Conservation (phyloP, 2,888 invertebrate genomes). For the Arenicola marina region DNA sequence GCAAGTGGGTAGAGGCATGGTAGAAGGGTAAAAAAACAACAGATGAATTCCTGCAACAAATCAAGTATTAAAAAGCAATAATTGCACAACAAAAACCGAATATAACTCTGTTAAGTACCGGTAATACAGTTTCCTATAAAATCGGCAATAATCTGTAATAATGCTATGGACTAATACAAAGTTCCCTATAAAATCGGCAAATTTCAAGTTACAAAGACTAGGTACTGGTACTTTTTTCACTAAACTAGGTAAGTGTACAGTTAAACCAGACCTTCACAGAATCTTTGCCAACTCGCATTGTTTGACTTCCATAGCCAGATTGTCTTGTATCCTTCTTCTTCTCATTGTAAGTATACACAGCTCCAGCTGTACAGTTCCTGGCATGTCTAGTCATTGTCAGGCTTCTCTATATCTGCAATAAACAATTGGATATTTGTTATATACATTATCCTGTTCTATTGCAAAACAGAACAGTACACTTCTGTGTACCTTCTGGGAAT, state of each 20-base stretch:
- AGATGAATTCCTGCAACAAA: conserved; percentile 81
- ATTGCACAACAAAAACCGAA: no score
- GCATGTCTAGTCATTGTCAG: conserved; percentile 77
- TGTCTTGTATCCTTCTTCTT: conserved; percentile 91
- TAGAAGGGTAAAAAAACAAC: conserved; percentile 94
- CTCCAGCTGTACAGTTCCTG: conserved; percentile 96
- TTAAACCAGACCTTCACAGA: conserved; percentile 69
- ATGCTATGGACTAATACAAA: no score
- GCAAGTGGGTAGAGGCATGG: conserved; percentile 91
- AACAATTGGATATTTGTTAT: not conserved
- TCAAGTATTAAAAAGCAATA: no score
- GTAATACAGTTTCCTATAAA: not conserved
- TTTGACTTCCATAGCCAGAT: conserved; percentile 81
- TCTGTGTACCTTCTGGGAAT: no score
- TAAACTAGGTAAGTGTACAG: not conserved
- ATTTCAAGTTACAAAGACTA: not conserved
- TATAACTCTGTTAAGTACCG: not conserved
- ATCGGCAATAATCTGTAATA: not conserved
- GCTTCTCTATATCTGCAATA: not conserved
- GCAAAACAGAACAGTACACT: no score
- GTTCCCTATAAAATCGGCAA: not conserved
- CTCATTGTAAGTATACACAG: conserved; percentile 97
- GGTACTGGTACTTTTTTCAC: not conserved
- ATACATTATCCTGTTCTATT: no score
- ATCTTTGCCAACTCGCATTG: conserved; percentile 84